A percentile compares a stretch with the other conserved stretches of the same genome.
These are phyloP conservation scores for Elysia crispata DNA, from an alignment of 2,888 invertebrate genomes.

Conservation along the genomic window DNA sequence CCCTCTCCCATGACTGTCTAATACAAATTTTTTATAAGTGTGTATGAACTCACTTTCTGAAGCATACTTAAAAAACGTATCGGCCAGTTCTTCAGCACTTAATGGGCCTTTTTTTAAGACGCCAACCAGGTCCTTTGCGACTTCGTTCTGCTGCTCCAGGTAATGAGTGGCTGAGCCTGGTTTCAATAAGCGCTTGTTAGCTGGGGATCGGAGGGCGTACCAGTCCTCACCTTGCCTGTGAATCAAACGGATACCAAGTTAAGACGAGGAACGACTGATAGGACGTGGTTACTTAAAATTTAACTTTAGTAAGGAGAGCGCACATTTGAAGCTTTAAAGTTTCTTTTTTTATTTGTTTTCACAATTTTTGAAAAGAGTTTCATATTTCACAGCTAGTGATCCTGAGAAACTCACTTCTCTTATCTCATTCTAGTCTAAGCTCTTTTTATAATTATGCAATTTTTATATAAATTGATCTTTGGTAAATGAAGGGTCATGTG, in stretches of 20 bases:
- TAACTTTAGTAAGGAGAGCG: too few species aligned
- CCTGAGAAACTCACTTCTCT: too few species aligned
- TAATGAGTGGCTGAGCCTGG: constrained; percentile 47
- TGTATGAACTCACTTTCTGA: constrained; percentile 45
- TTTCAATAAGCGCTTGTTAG: constrained; percentile 45
- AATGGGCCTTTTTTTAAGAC: constrained; percentile 10
- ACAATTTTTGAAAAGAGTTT: too few species aligned
- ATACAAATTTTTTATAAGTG: background rate
- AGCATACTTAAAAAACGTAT: constrained; percentile 48
- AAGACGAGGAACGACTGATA: too few species aligned
- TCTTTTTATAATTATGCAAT: too few species aligned
- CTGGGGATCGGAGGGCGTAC: constrained; percentile 44
- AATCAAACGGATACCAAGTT: background rate
- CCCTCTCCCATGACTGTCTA: background rate
- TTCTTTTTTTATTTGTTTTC: too few species aligned
- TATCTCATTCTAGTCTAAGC: too few species aligned
- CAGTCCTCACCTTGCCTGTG: constrained; percentile 44
- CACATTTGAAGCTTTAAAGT: too few species aligned
- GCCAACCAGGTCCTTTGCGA: constrained; percentile 46
- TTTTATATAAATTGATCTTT: too few species aligned
- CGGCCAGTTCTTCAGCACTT: constrained; percentile 26
- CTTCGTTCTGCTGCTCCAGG: constrained; percentile 48
- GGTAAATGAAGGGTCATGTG: too few species aligned
- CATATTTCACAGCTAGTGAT: too few species aligned
- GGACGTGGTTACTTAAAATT: too few species aligned